These are phyloP conservation scores for Globia sparganii DNA, from an alignment of 2,888 invertebrate species.

Conservation along the genomic window DNA sequence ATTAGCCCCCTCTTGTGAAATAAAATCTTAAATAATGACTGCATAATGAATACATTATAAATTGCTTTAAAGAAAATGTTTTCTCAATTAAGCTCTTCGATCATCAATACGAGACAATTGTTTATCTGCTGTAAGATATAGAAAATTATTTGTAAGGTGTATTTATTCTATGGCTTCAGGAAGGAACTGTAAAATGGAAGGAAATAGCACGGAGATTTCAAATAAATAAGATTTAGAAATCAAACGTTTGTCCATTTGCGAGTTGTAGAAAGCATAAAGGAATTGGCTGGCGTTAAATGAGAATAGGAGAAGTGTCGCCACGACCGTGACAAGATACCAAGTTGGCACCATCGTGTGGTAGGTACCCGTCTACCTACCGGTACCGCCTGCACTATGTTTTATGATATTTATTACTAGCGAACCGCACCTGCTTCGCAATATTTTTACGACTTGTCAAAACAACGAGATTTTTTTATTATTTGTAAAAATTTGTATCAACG, in stretches of 20 bases:
- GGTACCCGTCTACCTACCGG: neutral
- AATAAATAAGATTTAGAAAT: slow-evolving; percentile 60
- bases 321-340: slow-evolving; percentile 63
- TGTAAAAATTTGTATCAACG: too few species aligned
- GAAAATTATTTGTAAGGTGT: too few species aligned
- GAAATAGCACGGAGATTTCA: neutral
- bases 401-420: neutral
- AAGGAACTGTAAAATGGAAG: neutral
- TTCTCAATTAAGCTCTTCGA: neutral
- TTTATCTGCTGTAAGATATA: neutral
- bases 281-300: slow-evolving; percentile 74
- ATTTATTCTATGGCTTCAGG: neutral
- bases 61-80: neutral
- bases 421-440: neutral
- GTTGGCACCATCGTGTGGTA: slow-evolving; percentile 28
- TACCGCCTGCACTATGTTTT: neutral
- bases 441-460: neutral
- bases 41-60: slow-evolving; percentile 23
- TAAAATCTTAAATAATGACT: slow-evolving; percentile 38
- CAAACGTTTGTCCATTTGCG: slow-evolving; percentile 54
- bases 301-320: slow-evolving; percentile 61
- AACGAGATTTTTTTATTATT: neutral
- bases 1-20: slow-evolving; percentile 6
- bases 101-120: neutral
- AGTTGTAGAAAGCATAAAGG: slow-evolving; percentile 77